Percentiles rank a stretch among this genome's conserved stretches.
Conservation (phyloP, 1,140 invertebrate species). For the Trissolcus basalis region DNA sequence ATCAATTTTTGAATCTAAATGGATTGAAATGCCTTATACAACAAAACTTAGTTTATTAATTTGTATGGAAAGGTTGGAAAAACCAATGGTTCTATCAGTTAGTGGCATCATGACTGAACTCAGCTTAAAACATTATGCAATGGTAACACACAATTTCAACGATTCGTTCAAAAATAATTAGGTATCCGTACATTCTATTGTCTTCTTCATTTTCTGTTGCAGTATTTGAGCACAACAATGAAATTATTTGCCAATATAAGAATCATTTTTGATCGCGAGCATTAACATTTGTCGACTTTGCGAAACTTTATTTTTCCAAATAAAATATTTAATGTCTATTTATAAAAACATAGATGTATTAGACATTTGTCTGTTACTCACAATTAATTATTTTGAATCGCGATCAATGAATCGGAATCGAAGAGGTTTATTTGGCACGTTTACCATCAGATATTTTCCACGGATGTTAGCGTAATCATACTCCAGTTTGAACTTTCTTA, state of each 20-base stretch:
- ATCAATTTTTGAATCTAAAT: constrained; percentile 30
- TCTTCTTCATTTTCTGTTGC: constrained; percentile 13
- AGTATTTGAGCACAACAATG: constrained; percentile 21
- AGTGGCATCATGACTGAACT: constrained; percentile 52
- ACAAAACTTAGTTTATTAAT: constrained; percentile 33
- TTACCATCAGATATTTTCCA: constrained; percentile 77
- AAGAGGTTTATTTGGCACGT: constrained; percentile 78
- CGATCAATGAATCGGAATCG: constrained; percentile 81
- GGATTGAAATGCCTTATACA: constrained; percentile 20
- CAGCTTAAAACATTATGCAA: constrained; percentile 58
- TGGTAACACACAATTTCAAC: constrained; percentile 39
- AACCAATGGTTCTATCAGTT: constrained; percentile 50
- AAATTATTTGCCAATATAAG: constrained; percentile 33
- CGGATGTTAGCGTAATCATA: constrained; percentile 81
- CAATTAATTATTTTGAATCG: constrained; percentile 49
- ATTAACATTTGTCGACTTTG: too few species aligned
- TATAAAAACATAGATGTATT: too few species aligned
- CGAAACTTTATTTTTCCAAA: neutral
- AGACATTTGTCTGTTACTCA: neutral
- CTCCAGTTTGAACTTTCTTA: constrained; percentile 79
- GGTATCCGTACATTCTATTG: neutral
- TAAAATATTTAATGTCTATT: neutral
- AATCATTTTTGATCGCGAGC: constrained; percentile 3
- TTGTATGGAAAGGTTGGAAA: constrained; percentile 54
- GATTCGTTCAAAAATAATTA: neutral